Evolutionary conservation across 2,113 vertebrate species (phyloP), one percentile per base, ranked within the genome.

Genomic region (Protobothrops mucrosquamatus): DNA sequence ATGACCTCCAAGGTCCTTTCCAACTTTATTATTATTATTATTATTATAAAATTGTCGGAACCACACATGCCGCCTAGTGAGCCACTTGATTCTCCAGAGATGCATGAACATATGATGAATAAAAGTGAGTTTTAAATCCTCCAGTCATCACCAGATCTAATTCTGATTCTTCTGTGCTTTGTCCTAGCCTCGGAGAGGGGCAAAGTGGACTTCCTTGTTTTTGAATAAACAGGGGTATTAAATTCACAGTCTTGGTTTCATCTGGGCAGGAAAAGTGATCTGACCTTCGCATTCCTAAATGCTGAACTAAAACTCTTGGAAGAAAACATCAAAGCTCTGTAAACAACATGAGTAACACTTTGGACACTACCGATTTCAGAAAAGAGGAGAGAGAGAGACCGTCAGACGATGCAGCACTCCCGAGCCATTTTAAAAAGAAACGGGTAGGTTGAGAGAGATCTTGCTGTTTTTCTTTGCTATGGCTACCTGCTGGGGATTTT

Each of bases 341-440:
- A 98, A 98, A 98, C 97, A 98, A 96, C 97, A 95, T 98, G 98
- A 98, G 97, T 98, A 98, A 98, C 96, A 95, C 95, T 98, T 96
- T 97, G 97, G 97, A 97, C 55, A 0, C 94, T 97, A 97, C 95
- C 95, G 95, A 93, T 74, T 93, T 54, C 74, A 94, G 94, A 55
- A 0, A 86, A 0, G 91, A 24, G 85, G 95, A 94, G 96, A 95
- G 39, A 95, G 39, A 39, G 96, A 96, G 96, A 97, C 97, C 97
- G 97, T 97, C 97, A 94, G 97, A 97, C 93, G 95, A 20, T 96
- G 94, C 97, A 98, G 98, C 98, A 98, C 98, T 98, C 98, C 98
- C 98, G 98, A 98, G 97, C 97, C 97, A 51, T 51, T 98, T 98
- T 97, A 97, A 98, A 81, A 98, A 98, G 97, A 97, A 97, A 96